phyloP scores from a whole-genome alignment of 2,888 invertebrate species.

The Drosophila leonis region DNA sequence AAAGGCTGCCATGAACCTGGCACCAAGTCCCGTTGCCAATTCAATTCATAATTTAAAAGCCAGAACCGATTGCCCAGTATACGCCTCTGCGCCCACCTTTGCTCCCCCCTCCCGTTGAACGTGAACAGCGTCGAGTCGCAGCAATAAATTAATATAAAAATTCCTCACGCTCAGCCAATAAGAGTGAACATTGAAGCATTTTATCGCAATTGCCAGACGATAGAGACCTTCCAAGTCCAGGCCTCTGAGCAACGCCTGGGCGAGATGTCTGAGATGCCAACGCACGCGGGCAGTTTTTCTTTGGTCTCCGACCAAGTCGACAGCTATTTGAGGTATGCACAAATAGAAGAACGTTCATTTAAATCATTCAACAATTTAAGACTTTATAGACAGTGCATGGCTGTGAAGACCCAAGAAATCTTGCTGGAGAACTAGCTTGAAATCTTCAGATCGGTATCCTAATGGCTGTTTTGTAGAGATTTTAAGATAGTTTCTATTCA shows the following conservation, averaged over 20 bases:
- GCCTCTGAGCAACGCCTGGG: not conserved
- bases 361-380: constrained; percentile 61
- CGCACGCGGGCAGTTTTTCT: constrained; percentile 73
- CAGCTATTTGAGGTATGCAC: constrained; percentile 65
- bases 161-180: constrained; percentile 84
- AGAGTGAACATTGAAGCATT: constrained; percentile 76
- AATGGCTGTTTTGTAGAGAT: too few relatives aligned
- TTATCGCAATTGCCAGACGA: constrained; percentile 70
- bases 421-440: not conserved
- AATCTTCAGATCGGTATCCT: not conserved
- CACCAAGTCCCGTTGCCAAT: constrained; percentile 53
- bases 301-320: constrained; percentile 39
- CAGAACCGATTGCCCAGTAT: constrained; percentile 47
- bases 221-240: constrained; percentile 27
- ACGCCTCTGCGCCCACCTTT: not conserved
- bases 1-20: constrained; percentile 40
- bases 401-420: not conserved
- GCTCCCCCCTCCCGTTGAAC: not conserved
- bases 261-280: constrained; percentile 68
- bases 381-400: not conserved
- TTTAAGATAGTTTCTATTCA: too few relatives aligned
- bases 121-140: constrained; percentile 42
- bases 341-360: constrained; percentile 57
- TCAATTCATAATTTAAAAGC: constrained; percentile 77
- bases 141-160: constrained; percentile 83